A percentile compares a stretch with the other conserved stretches of the same genome.
These are phyloP conservation scores for Drosophila algonquin DNA, from an alignment of 2,888 invertebrate species.

Conservation along the genomic window DNA sequence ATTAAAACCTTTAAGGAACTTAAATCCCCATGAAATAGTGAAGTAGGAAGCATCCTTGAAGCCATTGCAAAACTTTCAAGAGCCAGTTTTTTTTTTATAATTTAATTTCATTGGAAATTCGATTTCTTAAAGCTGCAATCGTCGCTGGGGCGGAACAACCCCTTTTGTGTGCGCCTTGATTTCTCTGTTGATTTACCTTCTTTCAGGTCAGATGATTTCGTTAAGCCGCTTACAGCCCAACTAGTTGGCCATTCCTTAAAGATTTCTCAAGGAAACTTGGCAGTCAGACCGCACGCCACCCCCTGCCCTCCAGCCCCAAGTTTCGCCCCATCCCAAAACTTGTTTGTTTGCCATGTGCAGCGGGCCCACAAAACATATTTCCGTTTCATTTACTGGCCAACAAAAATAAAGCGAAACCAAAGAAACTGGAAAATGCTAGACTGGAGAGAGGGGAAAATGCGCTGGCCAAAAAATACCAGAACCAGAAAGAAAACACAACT, in stretches of 20 bases:
- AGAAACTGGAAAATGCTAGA: slow-evolving; percentile 20
- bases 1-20: neutral
- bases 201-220: slow-evolving; percentile 32
- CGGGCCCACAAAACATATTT: slow-evolving; percentile 76
- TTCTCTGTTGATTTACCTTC: slow-evolving; percentile 32
- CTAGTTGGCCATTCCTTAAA: slow-evolving; percentile 38
- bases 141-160: neutral
- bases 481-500: slow-evolving; percentile 52
- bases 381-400: slow-evolving; percentile 78
- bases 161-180: neutral
- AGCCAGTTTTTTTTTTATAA: neutral
- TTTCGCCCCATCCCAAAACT: slow-evolving; percentile 18
- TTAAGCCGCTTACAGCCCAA: slow-evolving; percentile 31
- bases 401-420: slow-evolving; percentile 29
- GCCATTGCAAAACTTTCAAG: neutral
- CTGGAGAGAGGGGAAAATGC: slow-evolving; percentile 51
- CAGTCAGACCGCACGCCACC: slow-evolving; percentile 5
- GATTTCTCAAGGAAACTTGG: slow-evolving; percentile 38
- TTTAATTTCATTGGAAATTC: neutral
- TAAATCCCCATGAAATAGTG: neutral
- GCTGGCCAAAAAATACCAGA: slow-evolving; percentile 61
- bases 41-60: neutral
- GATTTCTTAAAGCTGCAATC: neutral
- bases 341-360: slow-evolving; percentile 59
- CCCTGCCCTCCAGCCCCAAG: neutral